Base-by-base conservation (phyloP, 2,113 vertebrate species). In the Panthera uncia region DNA sequence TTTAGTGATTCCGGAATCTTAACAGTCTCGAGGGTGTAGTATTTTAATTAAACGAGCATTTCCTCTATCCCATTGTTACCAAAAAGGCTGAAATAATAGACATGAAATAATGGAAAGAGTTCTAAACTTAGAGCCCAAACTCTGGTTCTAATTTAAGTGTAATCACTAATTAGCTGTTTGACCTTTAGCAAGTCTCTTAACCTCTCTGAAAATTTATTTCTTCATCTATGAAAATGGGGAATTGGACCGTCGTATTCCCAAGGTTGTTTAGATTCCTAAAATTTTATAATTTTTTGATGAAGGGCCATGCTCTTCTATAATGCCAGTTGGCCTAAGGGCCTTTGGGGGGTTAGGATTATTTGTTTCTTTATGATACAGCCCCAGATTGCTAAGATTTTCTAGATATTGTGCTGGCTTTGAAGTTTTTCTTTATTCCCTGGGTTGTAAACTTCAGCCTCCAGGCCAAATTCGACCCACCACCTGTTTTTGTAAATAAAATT, bases 21-120 rank as follows among this genome's bases (percentile, higher is more conserved):
- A 82, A 73, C 68, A 21, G 29, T 85, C 92, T 97, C 82, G n/a
- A 38, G 97, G 89, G 92, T 94, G 61, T 81, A 68, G 18, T 61
- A 31, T 89, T 96, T 93, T 96, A 95, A 95, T 96, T 97, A 97
- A 96, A 76, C 19, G 89, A 95, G 71, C 61, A 69, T 92, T 96
- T 95, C 94, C 83, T 94, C 80, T 41, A 31, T 68, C 48, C 85
- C 68, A 33, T 89, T 97, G 93, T 96, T 95, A 87, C 41, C 2
- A 13, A 96, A 86, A 92, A 89, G 71, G 48, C 82, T 96, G 50
- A 88, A 80, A 80, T 95, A 97, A 87, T 63, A 38, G 93, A 63
- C 29, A 33, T 69, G 61, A 55, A 33, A 63, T 92, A 89, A 94
- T 71, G 85, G 96, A 96, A 97, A 95, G 50, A 45, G 52, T 95